phyloP scores from a whole-genome alignment of 2,888 invertebrate genomes.

The Iselma pallidipennis region DNA sequence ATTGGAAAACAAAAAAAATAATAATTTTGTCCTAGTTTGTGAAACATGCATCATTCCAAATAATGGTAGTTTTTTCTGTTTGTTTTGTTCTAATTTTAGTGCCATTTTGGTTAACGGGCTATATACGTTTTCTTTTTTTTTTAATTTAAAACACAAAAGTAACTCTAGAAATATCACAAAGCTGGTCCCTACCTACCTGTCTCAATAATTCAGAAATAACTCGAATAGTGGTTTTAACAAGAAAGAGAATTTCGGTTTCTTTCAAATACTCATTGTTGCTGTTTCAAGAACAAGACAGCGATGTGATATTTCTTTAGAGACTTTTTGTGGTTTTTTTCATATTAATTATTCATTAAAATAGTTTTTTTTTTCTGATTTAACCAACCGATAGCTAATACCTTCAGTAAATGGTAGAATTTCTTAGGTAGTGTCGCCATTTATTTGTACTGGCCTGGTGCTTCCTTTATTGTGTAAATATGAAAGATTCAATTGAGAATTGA shows the following conservation, averaged over 20 bases:
- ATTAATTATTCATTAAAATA: too few relatives aligned
- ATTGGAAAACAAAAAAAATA: too few relatives aligned
- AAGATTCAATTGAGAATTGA: too few relatives aligned
- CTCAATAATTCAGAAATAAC: neutral
- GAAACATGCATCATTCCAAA: slow-evolving; percentile 46
- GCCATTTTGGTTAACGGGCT: slow-evolving; percentile 46
- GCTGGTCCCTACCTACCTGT: too few relatives aligned
- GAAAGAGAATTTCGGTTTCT: neutral
- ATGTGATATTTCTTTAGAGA: too few relatives aligned
- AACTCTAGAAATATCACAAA: neutral
- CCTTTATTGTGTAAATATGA: slow-evolving; percentile 35
- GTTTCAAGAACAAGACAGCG: too few relatives aligned
- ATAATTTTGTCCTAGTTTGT: slow-evolving; percentile 10
- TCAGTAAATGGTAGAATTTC: too few relatives aligned
- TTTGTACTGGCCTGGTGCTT: slow-evolving; percentile 34
- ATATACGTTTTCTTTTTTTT: slow-evolving; percentile 11
- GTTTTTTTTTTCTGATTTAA: too few relatives aligned
- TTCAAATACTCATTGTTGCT: too few relatives aligned
- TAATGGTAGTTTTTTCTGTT: slow-evolving; percentile 39
- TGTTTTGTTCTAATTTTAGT: slow-evolving; percentile 38
- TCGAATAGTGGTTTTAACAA: too few relatives aligned
- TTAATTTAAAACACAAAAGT: neutral
- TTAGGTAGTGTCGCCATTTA: neutral
- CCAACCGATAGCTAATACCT: too few relatives aligned
- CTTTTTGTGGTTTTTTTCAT: too few relatives aligned